Evolutionary conservation across 2,888 invertebrate species (phyloP).

Genomic region (Melieria omissa): DNA sequence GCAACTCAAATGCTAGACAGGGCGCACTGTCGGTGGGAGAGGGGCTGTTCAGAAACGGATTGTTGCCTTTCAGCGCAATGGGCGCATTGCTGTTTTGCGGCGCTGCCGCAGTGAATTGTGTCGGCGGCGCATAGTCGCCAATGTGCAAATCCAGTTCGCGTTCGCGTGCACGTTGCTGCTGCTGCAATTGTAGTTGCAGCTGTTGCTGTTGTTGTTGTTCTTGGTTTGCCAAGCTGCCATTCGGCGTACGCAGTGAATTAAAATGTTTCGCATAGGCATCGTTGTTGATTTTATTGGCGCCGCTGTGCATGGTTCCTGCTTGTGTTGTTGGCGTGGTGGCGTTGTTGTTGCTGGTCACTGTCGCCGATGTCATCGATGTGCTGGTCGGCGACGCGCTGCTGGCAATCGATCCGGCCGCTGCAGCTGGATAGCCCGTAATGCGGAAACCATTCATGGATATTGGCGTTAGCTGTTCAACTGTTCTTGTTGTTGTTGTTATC

Average conservation of each 20-base stretch:
- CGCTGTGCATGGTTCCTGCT: neutral
- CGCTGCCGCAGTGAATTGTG: constrained; percentile 54
- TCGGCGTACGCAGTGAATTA: constrained; percentile 38
- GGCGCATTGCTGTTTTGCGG: constrained; percentile 53
- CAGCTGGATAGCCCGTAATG: constrained; percentile 59
- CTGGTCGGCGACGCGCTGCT: neutral
- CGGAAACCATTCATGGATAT: constrained; percentile 59
- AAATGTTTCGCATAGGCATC: constrained; percentile 39
- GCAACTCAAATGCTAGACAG: constrained; percentile 51
- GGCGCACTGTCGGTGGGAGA: constrained; percentile 54
- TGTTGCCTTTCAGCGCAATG: constrained; percentile 64
- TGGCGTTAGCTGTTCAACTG: neutral
- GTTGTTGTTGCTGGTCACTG: constrained; percentile 9
- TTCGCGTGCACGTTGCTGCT: constrained; percentile 36
- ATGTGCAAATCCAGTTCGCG: constrained; percentile 59
- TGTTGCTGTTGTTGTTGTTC: constrained; percentile 38
- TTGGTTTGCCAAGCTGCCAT: constrained; percentile 36
- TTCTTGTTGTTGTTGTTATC: constrained; percentile 29
- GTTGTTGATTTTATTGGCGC: neutral
- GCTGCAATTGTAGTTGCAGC: constrained; percentile 28
- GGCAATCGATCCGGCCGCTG: constrained; percentile 42
- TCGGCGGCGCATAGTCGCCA: constrained; percentile 57
- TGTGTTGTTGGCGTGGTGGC: constrained; percentile 10
- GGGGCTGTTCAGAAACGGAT: constrained; percentile 61
- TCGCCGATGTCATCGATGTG: constrained; percentile 10